Base-by-base conservation (phyloP, 2,888 invertebrate species). In the Cantharis lateralis region DNA sequence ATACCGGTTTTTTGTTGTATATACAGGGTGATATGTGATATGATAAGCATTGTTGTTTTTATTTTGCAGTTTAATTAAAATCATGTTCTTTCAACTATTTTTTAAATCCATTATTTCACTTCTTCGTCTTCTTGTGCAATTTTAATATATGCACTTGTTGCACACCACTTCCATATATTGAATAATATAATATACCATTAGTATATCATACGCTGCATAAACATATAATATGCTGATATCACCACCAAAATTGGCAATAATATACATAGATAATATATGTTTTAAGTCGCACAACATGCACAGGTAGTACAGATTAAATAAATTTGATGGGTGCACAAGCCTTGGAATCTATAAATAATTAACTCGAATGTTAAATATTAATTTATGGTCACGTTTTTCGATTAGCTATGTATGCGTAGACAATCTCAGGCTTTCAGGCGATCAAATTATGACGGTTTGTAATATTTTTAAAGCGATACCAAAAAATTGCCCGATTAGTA, bases 1-100 rank as follows among this genome's bases (percentile, higher is more conserved):
- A 62, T 69, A 73, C 73, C 73, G 73, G 73, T 73, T 73, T 68
- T 63, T n/a, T 68, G 13, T 73, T 10, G 63, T 18, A 18, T 26
- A 63, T 32, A 28, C 68, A 62, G 63, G 61, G 69, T 68, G 61
- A 61, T 13, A 73, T 73, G 32, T 32, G 28, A 24, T 15, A 24
- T 66, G 20, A 24, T 20, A 28, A 48, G 62, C 62, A 72, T 62
- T 72, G 72, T 72, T 72, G 28, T 16, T 66, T 71, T 62, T 62
- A 48, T 48, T 13, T 48, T n/a, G n/a, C 48, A 5, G n/a, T 48
- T n/a, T 48, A 48, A 48, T 48, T 9, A 1, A n/a, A 48, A 48
- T 48, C n/a, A 7, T n/a, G 13, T 32, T 32, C 3, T 4, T 24
- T 24, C 9, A n/a, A 32, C 13, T 32, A n/a, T 13, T 32, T 13